These are phyloP conservation scores for Trichopria drosophilae DNA, from an alignment of 2,888 invertebrate genomes.

Conservation along the genomic window DNA sequence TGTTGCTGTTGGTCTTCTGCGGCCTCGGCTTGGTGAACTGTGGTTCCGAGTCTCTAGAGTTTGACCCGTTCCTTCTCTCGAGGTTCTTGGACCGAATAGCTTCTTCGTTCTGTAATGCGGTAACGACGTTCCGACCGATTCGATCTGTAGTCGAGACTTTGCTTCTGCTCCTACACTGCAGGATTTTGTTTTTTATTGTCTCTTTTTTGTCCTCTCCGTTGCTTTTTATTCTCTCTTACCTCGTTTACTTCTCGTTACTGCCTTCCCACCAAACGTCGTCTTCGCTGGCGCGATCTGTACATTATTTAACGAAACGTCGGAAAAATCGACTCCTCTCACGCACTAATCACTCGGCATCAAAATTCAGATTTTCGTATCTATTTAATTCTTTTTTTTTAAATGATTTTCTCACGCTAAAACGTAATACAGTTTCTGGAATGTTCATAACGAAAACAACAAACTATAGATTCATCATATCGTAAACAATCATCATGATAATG, in stretches of 20 bases:
- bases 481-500: no score
- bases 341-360: no score
- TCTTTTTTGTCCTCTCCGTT: conserved; percentile 3
- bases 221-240: conserved; percentile 8
- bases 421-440: no score
- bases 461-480: no score
- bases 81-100: conserved; percentile 17
- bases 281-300: no score
- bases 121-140: conserved; percentile 35
- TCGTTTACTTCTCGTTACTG: conserved; percentile 5
- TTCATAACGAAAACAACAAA: no score
- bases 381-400: no score
- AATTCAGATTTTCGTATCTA: no score
- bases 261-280: conserved; percentile 3
- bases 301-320: no score
- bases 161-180: conserved; percentile 37
- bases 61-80: conserved; percentile 3
- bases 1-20: no score
- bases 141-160: conserved; percentile 25
- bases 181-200: conserved; percentile 19
- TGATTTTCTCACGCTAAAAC: no score
- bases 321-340: no score
- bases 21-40: conserved; percentile 7
- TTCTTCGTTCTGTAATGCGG: conserved; percentile 10
- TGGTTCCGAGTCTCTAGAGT: background rate